A percentile compares a stretch with the other conserved stretches of the same genome.
Evolutionary conservation across 2,888 invertebrate genomes (phyloP).

Genomic region (Meandrusa payeni): DNA sequence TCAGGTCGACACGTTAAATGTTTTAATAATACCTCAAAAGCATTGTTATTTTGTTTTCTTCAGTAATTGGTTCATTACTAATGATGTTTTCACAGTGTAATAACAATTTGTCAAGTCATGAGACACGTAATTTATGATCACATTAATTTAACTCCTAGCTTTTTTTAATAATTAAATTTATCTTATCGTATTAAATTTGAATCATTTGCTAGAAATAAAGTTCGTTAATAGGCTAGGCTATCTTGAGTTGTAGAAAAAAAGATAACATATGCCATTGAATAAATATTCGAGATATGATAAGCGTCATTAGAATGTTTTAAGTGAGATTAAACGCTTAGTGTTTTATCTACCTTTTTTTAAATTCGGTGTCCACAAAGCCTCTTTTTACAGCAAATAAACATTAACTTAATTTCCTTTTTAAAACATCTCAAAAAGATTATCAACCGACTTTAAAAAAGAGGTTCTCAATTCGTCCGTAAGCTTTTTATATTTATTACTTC

Average conservation of each 20-base stretch:
- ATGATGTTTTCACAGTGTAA: background rate
- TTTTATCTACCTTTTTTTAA: constrained; percentile 11
- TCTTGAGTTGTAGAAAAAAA: constrained; percentile 1
- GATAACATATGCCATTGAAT: constrained; percentile 16
- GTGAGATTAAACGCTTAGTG: constrained; percentile 7
- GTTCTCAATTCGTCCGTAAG: no score
- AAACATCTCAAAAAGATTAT: constrained; percentile 2
- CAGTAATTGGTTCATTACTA: background rate
- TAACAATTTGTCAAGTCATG: background rate
- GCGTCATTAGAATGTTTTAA: constrained; percentile 19
- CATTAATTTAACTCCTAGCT: background rate
- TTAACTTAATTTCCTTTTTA: constrained; percentile 1
- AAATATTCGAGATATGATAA: constrained; percentile 24
- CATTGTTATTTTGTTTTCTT: background rate
- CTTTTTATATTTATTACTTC: no score
- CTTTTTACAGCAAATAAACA: constrained; percentile 6
- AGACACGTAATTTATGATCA: background rate
- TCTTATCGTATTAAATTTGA: constrained; percentile 10
- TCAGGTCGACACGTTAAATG: constrained; percentile 6
- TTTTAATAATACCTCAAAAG: background rate
- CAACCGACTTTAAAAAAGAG: no score
- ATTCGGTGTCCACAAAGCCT: constrained; percentile 9
- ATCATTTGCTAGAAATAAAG: constrained; percentile 14
- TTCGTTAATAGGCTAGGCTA: constrained; percentile 1
- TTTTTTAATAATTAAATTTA: background rate